These are phyloP conservation scores for Entomyzon cyanotis DNA, from an alignment of 2,113 vertebrate genomes.

Conservation along the genomic window DNA sequence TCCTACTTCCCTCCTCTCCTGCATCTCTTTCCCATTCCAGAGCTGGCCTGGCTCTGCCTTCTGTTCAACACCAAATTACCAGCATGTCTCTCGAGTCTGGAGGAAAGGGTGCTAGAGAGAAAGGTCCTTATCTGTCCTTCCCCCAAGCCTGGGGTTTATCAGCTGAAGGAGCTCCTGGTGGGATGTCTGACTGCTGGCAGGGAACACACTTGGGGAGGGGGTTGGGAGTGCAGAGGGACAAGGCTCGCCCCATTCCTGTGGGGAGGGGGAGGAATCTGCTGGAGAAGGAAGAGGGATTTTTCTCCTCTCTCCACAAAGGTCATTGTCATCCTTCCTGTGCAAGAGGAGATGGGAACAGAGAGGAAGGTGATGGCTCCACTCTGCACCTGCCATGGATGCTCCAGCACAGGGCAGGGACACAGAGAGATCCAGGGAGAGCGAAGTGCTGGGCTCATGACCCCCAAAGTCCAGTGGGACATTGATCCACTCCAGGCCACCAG, in stretches of 20 bases:
- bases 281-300: neutral
- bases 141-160: neutral
- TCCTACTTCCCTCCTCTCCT: neutral
- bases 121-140: neutral
- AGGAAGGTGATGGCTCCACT: neutral
- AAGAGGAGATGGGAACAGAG: neutral
- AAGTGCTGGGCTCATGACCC: neutral
- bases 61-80: neutral
- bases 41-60: neutral
- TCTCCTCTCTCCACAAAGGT: neutral
- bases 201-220: neutral
- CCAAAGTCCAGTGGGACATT: neutral
- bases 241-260: neutral
- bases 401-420: neutral
- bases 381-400: neutral
- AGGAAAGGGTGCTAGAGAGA: neutral
- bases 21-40: neutral
- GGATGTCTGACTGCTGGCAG: neutral
- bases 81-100: neutral
- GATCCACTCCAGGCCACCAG: neutral
- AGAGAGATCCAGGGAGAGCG: neutral
- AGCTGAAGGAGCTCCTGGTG: neutral
- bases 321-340: neutral
- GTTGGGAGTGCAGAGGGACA: neutral
- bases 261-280: neutral